phyloP scores from a whole-genome alignment of 2,113 vertebrate species.

The Cynocephalus volans region DNA sequence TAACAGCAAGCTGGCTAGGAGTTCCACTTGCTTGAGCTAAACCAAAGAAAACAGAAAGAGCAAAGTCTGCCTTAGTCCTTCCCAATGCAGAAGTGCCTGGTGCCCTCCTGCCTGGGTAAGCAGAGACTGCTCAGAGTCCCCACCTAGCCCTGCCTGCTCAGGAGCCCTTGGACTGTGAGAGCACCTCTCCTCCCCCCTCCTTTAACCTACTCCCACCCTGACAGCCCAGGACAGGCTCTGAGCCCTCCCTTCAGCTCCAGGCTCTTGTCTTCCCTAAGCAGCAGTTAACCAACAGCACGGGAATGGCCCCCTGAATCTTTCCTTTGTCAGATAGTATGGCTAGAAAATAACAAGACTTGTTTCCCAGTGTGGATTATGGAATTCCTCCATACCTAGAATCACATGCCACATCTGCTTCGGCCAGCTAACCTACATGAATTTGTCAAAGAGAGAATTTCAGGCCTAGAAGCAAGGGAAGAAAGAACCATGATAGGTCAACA shows the following conservation, averaged over 20 bases:
- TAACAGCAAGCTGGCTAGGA: neutral
- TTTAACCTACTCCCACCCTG: neutral
- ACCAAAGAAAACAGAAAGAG: neutral
- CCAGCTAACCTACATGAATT: neutral
- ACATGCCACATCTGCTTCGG: neutral
- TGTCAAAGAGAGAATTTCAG: neutral
- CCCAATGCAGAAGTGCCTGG: rapidly evolving
- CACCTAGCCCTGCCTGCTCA: neutral
- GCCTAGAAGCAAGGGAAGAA: neutral
- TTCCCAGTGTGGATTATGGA: neutral
- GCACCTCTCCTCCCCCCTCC: neutral
- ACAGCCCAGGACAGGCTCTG: neutral
- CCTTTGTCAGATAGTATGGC: neutral
- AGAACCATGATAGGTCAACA: neutral
- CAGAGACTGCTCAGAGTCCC: rapidly evolving
- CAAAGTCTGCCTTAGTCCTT: neutral
- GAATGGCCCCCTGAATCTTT: neutral
- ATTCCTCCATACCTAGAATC: neutral
- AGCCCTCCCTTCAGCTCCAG: neutral
- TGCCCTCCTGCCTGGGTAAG: neutral
- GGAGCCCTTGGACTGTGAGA: neutral
- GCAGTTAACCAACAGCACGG: neutral
- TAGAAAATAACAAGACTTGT: neutral
- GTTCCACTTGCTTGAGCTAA: neutral
- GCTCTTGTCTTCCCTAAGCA: neutral